Evolutionary conservation across 2,797 vertebrate genomes (phyloP).

Genomic region (Notolepis coatsorum): DNA sequence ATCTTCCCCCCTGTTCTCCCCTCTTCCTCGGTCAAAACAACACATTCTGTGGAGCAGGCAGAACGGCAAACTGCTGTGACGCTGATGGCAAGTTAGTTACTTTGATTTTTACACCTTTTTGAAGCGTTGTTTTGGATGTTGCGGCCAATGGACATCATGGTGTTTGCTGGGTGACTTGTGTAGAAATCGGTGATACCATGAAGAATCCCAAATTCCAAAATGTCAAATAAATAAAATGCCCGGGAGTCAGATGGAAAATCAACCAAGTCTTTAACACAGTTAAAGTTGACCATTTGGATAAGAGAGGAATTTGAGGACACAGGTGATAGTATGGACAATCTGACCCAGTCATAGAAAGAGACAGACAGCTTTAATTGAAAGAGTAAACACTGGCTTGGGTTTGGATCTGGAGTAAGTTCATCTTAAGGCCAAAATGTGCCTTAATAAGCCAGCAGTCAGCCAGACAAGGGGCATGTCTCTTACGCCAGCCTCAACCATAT

Average conservation of each 20-base stretch:
- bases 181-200: conserved; percentile 20
- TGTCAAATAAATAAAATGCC: background rate
- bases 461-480: conserved; percentile 24
- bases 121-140: too few relatives aligned
- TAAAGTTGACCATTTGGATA: conserved; percentile 33
- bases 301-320: conserved; percentile 6
- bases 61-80: too few relatives aligned
- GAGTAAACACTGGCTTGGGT: conserved; percentile 19
- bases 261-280: background rate
- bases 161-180: too few relatives aligned
- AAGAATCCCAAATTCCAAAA: conserved; percentile 31
- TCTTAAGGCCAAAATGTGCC: conserved; percentile 33
- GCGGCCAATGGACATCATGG: too few relatives aligned
- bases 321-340: conserved; percentile 22
- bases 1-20: too few relatives aligned
- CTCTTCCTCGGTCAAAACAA: too few relatives aligned
- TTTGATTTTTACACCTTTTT: too few relatives aligned
- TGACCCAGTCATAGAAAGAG: conserved; percentile 74
- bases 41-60: too few relatives aligned
- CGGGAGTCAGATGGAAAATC: background rate
- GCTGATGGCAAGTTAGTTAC: too few relatives aligned
- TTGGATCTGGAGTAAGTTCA: conserved; percentile 37
- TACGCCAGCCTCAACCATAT: conserved; percentile 19
- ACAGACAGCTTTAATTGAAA: conserved; percentile 77
- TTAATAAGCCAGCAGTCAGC: conserved; percentile 18